phyloP scores from a whole-genome alignment of 1,140 invertebrate genomes.

The Magallana gigas region DNA sequence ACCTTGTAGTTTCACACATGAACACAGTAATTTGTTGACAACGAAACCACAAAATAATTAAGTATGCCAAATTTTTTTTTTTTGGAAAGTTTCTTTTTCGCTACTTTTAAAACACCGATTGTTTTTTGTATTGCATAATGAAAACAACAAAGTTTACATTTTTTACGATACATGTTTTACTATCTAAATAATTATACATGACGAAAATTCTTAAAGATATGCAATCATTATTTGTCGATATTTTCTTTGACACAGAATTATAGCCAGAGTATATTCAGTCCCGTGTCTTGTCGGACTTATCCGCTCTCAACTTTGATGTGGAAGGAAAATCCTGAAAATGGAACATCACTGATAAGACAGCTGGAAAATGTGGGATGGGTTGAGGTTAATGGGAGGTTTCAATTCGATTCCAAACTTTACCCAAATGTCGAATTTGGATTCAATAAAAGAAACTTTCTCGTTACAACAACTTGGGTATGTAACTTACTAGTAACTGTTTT shows the following conservation, averaged over 20 bases:
- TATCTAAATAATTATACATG: too few relatives aligned
- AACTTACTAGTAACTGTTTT: neutral
- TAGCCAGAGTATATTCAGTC: conserved; percentile 10
- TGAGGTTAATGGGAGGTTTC: neutral
- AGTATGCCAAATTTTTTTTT: too few relatives aligned
- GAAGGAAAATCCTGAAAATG: neutral
- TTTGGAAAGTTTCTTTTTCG: too few relatives aligned
- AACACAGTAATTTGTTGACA: too few relatives aligned
- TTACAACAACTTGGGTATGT: conserved; percentile 44
- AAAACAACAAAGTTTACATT: too few relatives aligned
- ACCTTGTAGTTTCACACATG: too few relatives aligned
- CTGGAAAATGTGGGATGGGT: conserved; percentile 1
- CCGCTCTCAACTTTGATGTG: conserved; percentile 20
- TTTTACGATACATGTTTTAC: too few relatives aligned
- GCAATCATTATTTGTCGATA: too few relatives aligned
- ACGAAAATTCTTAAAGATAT: too few relatives aligned
- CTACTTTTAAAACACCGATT: too few relatives aligned
- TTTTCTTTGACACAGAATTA: conserved; percentile 18
- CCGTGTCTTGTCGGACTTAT: conserved; percentile 18
- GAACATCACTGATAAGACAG: neutral
- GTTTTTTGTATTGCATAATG: too few relatives aligned
- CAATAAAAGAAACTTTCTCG: conserved; percentile 32
- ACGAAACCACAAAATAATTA: too few relatives aligned
- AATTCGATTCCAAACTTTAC: conserved; percentile 8
- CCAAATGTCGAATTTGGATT: conserved; percentile 46